Conservation (phyloP, 1,140 invertebrate genomes). For the Formica selysi region DNA sequence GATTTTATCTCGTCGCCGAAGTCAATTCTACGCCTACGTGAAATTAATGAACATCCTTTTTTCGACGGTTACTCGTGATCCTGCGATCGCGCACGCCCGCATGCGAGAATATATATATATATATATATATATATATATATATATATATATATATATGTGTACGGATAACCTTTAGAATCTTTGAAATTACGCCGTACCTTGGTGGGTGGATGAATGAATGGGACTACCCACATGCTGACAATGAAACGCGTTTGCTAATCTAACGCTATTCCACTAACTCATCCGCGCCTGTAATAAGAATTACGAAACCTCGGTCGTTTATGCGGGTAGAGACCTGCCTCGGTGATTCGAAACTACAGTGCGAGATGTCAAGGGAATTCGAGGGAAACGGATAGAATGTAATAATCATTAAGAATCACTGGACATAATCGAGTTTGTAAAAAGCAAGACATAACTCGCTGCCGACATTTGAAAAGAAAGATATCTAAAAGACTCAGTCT, state of each 20-base stretch:
- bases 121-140: no score
- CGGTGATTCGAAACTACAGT: neutral
- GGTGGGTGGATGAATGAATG: constrained; percentile 74
- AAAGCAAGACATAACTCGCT: constrained; percentile 3
- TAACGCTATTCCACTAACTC: constrained; percentile 69
- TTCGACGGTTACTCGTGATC: constrained; percentile 37
- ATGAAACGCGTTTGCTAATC: constrained; percentile 75
- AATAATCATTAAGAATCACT: constrained; percentile 42
- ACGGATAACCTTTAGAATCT: constrained; percentile 68
- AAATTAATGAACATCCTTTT: constrained; percentile 73
- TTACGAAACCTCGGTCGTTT: constrained; percentile 61
- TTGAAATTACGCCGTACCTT: constrained; percentile 58
- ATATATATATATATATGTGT: no score
- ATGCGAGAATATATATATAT: neutral
- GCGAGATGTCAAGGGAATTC: constrained; percentile 35
- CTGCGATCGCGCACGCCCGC: neutral
- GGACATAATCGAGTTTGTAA: constrained; percentile 1
- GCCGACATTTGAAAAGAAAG: constrained; percentile 17
- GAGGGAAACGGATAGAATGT: constrained; percentile 41
- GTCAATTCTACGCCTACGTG: constrained; percentile 66
- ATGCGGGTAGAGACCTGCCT: neutral
- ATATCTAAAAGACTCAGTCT: neutral
- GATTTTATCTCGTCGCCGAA: constrained; percentile 63
- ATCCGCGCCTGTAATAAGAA: constrained; percentile 64
- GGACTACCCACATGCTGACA: constrained; percentile 75